Evolutionary conservation across 1,140 invertebrate species (phyloP).

Genomic region (Nymphalis io): DNA sequence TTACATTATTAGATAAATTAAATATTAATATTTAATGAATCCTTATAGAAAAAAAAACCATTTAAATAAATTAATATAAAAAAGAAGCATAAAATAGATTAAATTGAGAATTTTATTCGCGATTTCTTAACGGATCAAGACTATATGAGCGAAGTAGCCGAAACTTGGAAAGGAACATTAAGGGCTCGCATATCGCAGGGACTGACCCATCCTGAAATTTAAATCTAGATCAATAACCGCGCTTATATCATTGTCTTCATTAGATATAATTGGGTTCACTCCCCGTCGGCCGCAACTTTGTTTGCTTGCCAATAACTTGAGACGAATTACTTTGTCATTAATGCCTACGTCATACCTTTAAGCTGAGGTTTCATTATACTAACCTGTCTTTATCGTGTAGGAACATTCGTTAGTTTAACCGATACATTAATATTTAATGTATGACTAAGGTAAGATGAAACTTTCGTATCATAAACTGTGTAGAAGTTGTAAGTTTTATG

Average conservation of each 20-base stretch:
- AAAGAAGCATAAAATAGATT: too few relatives aligned
- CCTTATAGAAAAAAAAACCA: too few relatives aligned
- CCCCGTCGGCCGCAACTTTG: conserved; percentile 75
- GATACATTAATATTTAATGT: neutral
- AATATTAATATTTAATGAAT: too few relatives aligned
- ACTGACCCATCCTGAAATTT: conserved; percentile 81
- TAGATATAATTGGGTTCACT: conserved; percentile 79
- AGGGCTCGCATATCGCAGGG: conserved; percentile 74
- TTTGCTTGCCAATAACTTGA: conserved; percentile 77
- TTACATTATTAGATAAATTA: too few relatives aligned
- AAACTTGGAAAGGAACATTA: conserved; percentile 79
- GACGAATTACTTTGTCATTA: conserved; percentile 74
- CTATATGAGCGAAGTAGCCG: conserved; percentile 32
- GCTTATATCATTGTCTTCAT: conserved; percentile 81
- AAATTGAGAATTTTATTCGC: neutral
- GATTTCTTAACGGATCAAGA: conserved; percentile 47
- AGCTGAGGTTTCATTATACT: conserved; percentile 31
- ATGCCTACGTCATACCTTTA: conserved; percentile 40
- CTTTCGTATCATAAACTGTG: neutral
- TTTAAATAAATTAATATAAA: too few relatives aligned
- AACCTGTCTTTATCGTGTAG: conserved; percentile 29
- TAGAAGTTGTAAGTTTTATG: neutral
- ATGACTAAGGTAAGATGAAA: neutral
- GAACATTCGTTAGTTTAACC: conserved; percentile 26
- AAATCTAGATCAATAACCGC: conserved; percentile 81